phyloP scores from a whole-genome alignment of 1,140 invertebrate genomes.

The Drosophila tristis region DNA sequence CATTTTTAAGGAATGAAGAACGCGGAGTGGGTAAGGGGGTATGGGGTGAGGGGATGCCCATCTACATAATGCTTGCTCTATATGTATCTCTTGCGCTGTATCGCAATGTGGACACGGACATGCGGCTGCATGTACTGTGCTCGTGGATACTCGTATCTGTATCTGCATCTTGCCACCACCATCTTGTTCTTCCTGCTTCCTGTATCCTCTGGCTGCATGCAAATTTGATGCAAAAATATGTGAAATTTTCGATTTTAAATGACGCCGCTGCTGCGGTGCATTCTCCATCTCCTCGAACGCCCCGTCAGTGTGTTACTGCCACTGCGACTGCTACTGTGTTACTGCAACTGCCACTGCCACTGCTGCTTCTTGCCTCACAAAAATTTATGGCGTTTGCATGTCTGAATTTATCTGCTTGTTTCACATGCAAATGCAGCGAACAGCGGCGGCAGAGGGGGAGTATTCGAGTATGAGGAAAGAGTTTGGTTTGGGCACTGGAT shows the following conservation, averaged over 20 bases:
- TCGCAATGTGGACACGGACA: slow-evolving; percentile 52
- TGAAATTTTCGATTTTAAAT: slow-evolving; percentile 80
- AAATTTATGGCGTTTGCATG: slow-evolving; percentile 81
- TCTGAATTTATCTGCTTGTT: slow-evolving; percentile 82
- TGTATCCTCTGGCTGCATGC: slow-evolving; percentile 51
- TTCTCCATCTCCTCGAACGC: background rate
- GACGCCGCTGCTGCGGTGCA: slow-evolving; percentile 38
- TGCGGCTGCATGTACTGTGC: no score
- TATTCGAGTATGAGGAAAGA: slow-evolving; percentile 8
- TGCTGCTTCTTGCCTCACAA: slow-evolving; percentile 29
- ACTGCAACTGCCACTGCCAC: background rate
- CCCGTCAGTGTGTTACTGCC: slow-evolving; percentile 20
- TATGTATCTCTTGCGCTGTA: slow-evolving; percentile 37
- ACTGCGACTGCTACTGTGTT: slow-evolving; percentile 1
- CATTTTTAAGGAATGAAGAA: slow-evolving; percentile 14
- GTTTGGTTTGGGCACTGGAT: slow-evolving; percentile 14
- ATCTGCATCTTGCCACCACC: slow-evolving; percentile 31
- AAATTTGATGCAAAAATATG: slow-evolving; percentile 82
- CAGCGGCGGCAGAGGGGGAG: background rate
- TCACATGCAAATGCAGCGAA: slow-evolving; percentile 77
- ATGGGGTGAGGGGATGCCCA: slow-evolving; percentile 8
- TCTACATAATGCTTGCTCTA: slow-evolving; percentile 46
- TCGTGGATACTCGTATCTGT: slow-evolving; percentile 2
- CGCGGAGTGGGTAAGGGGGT: no score
- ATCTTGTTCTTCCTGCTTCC: slow-evolving; percentile 27